These are phyloP conservation scores for Camptogramma bilineatum DNA, from an alignment of 2,888 invertebrate species.

Conservation along the genomic window DNA sequence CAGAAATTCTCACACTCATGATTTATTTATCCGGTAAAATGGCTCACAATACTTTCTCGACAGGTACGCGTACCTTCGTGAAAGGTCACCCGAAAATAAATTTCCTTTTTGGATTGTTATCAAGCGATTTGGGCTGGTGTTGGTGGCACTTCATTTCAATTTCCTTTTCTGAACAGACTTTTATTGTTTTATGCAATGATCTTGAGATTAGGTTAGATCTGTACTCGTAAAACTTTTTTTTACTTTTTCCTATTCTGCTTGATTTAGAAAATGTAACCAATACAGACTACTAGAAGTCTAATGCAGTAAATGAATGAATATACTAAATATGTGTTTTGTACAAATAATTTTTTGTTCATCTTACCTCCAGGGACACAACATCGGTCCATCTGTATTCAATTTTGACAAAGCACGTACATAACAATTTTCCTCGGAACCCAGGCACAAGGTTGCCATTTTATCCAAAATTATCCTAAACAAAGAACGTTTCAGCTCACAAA, in stretches of 20 bases:
- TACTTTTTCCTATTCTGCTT: neutral
- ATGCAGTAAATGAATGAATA: too few species aligned
- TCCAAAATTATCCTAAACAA: conserved; percentile 66
- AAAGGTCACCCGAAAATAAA: conserved; percentile 42
- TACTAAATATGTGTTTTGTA: too few species aligned
- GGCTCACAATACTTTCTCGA: conserved; percentile 12
- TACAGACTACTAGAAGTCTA: too few species aligned
- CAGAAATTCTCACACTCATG: conserved; percentile 19
- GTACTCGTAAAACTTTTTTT: neutral
- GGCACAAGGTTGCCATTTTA: conserved; percentile 47
- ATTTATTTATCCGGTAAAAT: conserved; percentile 23
- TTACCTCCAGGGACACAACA: too few species aligned
- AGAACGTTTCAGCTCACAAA: conserved; percentile 66
- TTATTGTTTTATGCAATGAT: conserved; percentile 7
- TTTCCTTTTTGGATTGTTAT: conserved; percentile 36
- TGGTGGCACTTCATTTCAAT: conserved; percentile 34
- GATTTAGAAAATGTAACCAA: too few species aligned
- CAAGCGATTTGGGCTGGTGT: conserved; percentile 22
- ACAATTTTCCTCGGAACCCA: conserved; percentile 44
- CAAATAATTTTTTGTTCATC: too few species aligned
- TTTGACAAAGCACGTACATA: conserved; percentile 37
- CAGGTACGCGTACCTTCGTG: conserved; percentile 28
- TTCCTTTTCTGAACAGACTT: conserved; percentile 31
- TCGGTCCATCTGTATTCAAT: neutral
- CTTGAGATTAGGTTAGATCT: neutral